Evolutionary conservation across 2,888 invertebrate species (phyloP), one percentile per base, ranked within the genome.

Genomic region (Meteorus cinctellus): DNA sequence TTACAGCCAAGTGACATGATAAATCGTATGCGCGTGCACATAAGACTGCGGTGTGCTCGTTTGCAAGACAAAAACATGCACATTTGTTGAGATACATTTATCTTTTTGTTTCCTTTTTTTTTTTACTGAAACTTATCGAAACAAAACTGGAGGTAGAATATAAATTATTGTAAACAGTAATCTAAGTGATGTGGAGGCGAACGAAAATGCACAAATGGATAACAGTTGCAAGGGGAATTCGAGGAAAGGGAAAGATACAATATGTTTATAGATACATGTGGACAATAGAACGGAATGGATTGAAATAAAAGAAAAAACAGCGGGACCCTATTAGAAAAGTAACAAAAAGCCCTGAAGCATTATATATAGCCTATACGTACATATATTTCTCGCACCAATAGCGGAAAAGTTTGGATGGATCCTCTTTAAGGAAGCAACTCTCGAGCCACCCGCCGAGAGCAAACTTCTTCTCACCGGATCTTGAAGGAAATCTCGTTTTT

Each of bases 391-490:
- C 59, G 72, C 71, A 75, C 51, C 36, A 48, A 65, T 45, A 69
- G 77, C 69, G 80, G 78, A 80, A 79, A 83, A 81, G 80, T 82
- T 79, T 76, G 77, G 81, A 78, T 55, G 79, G 81, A 80, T 84
- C 84, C 83, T 80, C 83, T 84, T 85, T 84, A 84, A 85, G 85
- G 70, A 84, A 84, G 34, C 67, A 67, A 48, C 51, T 72, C 19
- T 67, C 59, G 41, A 36, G 67, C 72, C 72, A 60, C 41, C 71
- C 62, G 24, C 62, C 31, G 24, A 24, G 45, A 19, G 62, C 4
- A 29, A 59, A 6, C 31, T 29, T n/a, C 36, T 29, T 60, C 62
- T 41, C 29, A 45, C 31, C 10, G 67, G 60, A 68, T 63, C 68
- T 76, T 73, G 72, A 63, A 66, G 72, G 59, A 71, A 74, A 78